These are phyloP conservation scores for Balearica regulorum DNA, from an alignment of 2,797 vertebrate genomes.

Conservation along the genomic window DNA sequence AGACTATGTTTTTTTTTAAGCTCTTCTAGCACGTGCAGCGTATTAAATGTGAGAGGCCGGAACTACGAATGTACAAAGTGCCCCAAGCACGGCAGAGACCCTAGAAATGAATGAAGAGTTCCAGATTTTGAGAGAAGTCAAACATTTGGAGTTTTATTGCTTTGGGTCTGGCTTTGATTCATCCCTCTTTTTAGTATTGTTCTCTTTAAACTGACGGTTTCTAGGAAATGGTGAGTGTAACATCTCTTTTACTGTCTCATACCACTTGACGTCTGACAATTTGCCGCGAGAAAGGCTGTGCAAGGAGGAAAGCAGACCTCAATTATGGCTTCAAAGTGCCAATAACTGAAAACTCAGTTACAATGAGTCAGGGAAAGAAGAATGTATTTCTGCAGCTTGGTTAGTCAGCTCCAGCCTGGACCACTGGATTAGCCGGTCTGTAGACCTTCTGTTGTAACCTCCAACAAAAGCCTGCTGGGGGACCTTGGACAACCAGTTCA, in stretches of 20 bases:
- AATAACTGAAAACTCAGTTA: constrained; percentile 12
- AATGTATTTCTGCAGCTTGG: not conserved
- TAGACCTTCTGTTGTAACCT: not conserved
- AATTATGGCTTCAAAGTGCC: not conserved
- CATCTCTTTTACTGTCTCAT: not conserved
- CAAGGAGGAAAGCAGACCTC: constrained; percentile 12
- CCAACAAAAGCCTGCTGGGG: not conserved
- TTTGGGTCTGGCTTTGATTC: not conserved
- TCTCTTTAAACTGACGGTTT: constrained; percentile 52
- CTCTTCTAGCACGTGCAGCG: not conserved
- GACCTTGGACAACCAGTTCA: not conserved
- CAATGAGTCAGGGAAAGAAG: not conserved
- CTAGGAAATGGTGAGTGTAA: constrained; percentile 23
- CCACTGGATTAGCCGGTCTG: not conserved
- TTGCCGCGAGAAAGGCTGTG: not conserved
- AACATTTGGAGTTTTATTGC: constrained; percentile 28
- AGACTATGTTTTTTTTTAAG: not conserved
- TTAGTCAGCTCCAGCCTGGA: not conserved
- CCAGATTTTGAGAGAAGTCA: constrained; percentile 26
- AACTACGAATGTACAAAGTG: not conserved
- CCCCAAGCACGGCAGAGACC: not conserved
- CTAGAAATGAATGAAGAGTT: not conserved
- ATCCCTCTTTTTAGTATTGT: not conserved
- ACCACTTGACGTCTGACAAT: constrained; percentile 20
- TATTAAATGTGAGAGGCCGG: not conserved